Percentiles rank a stretch among this genome's conserved stretches.
Evolutionary conservation across 2,797 vertebrate species (phyloP).

Genomic region (Agapornis canus): DNA sequence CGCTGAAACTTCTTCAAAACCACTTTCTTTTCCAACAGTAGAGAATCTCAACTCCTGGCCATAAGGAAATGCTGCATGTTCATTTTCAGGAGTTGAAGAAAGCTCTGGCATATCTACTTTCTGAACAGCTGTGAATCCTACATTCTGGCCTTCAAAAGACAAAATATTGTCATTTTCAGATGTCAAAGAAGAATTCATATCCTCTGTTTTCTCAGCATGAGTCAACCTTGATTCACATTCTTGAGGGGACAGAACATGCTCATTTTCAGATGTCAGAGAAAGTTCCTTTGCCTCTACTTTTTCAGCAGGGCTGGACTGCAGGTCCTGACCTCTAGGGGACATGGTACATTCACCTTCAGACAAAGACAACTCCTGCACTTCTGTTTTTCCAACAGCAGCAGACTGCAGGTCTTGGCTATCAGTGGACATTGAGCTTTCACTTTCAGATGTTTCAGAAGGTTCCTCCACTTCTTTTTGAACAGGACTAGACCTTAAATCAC

Average conservation of each 20-base stretch:
- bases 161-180: background rate
- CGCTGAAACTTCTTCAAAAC: background rate
- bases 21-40: fast-evolving
- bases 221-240: background rate
- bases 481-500: background rate
- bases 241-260: background rate
- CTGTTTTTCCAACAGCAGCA: constrained; percentile 6
- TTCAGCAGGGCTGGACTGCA: constrained; percentile 18
- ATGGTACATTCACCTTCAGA: constrained; percentile 57
- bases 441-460: constrained; percentile 50
- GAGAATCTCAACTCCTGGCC: background rate
- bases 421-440: constrained; percentile 42
- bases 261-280: background rate
- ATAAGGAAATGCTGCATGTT: background rate
- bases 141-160: constrained; percentile 20
- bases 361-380: constrained; percentile 48
- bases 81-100: background rate
- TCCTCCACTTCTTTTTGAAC: constrained; percentile 26
- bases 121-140: background rate
- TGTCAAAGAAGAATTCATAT: background rate
- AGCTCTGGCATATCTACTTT: background rate
- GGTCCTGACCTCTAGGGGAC: constrained; percentile 39
- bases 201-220: background rate
- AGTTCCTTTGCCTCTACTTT: background rate
- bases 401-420: constrained; percentile 30